Conservation (phyloP, 2,888 invertebrate genomes). For the Xestia xanthographa region DNA sequence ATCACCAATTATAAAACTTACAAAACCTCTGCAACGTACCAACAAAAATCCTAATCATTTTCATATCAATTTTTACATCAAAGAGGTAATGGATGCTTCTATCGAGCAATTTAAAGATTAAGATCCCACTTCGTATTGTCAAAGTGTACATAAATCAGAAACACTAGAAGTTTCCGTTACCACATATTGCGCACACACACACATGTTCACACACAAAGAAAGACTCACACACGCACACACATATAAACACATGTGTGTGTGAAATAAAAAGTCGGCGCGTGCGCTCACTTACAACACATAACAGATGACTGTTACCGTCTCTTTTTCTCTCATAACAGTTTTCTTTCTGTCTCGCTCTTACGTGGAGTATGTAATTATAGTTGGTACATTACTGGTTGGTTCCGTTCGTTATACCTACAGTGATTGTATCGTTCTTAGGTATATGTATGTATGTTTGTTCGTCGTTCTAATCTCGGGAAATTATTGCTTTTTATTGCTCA, state of each 20-base stretch:
- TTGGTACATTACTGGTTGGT: constrained; percentile 75
- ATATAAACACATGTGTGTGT: constrained; percentile 70
- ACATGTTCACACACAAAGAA: constrained; percentile 23
- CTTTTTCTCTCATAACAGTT: constrained; percentile 56
- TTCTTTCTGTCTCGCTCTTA: constrained; percentile 59
- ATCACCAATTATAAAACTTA: constrained; percentile 36
- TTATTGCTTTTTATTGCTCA: constrained; percentile 62
- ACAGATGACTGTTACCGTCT: constrained; percentile 74
- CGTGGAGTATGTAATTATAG: constrained; percentile 77
- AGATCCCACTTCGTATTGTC: constrained; percentile 76
- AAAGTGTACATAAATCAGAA: constrained; percentile 77
- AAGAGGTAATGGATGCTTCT: constrained; percentile 31
- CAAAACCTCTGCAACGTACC: constrained; percentile 22
- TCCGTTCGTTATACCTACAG: constrained; percentile 68
- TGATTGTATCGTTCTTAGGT: constrained; percentile 62
- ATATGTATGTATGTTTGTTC: constrained; percentile 55
- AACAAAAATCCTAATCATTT: constrained; percentile 42
- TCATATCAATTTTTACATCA: constrained; percentile 49
- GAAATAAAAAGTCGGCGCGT: constrained; percentile 80
- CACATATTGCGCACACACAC: constrained; percentile 60
- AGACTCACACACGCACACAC: constrained; percentile 48
- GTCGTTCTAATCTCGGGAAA: constrained; percentile 62
- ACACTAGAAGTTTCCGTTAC: constrained; percentile 86
- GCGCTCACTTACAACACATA: constrained; percentile 81
- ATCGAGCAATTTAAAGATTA: constrained; percentile 71